Evolutionary conservation across 2,888 invertebrate species (phyloP).

Genomic region (Xestia ashworthii): DNA sequence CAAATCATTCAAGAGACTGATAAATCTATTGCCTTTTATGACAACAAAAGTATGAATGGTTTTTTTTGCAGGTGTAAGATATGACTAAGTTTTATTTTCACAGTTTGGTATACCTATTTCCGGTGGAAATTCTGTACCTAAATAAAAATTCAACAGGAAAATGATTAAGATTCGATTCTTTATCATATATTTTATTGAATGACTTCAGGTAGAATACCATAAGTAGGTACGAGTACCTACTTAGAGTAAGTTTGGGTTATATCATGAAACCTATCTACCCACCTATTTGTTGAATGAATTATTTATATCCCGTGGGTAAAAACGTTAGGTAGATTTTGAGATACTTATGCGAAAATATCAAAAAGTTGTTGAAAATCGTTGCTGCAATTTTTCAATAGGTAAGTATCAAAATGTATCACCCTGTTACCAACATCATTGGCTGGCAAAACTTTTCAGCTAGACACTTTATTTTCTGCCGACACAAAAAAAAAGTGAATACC

Average conservation of each 20-base stretch:
- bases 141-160: not conserved
- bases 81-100: not conserved
- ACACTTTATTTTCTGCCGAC: not conserved
- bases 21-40: not conserved
- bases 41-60: not conserved
- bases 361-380: not conserved
- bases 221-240: too few species aligned
- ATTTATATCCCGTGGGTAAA: not conserved
- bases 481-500: not conserved
- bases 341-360: not conserved
- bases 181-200: not conserved
- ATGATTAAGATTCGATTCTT: not conserved
- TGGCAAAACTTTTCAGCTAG: not conserved
- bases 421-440: not conserved
- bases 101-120: not conserved
- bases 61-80: not conserved
- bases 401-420: not conserved
- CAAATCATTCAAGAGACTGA: not conserved
- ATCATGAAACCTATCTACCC: not conserved
- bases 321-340: not conserved
- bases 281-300: not conserved
- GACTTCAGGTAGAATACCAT: not conserved
- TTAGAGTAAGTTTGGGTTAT: not conserved
- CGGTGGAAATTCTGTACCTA: not conserved
- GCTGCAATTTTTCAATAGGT: not conserved